Conservation (phyloP, 2,888 invertebrate species). For the Ochropleura plecta region DNA sequence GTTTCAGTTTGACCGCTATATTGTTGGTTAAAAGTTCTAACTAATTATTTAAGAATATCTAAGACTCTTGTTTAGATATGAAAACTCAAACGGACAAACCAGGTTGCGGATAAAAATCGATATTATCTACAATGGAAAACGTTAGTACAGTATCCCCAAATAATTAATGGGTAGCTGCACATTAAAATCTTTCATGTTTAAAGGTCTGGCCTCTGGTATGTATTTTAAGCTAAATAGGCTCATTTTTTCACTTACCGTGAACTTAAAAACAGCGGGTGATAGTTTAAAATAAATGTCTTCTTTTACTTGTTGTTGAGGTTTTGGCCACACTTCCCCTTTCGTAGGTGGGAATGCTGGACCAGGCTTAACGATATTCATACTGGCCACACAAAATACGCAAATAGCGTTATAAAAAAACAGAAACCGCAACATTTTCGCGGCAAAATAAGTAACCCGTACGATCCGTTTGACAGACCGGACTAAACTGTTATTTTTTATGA, state of each 20-base stretch:
- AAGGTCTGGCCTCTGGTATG: not conserved
- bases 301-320: slow-evolving; percentile 89
- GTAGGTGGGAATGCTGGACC: slow-evolving; percentile 71
- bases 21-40: not conserved
- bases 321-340: slow-evolving; percentile 93
- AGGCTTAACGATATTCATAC: slow-evolving; percentile 56
- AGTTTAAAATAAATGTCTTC: slow-evolving; percentile 84
- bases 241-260: slow-evolving; percentile 81
- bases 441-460: slow-evolving; percentile 30
- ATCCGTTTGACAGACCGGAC: slow-evolving; percentile 49
- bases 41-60: not conserved
- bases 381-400: slow-evolving; percentile 52
- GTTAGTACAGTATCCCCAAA: not conserved
- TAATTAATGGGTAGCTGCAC: not conserved
- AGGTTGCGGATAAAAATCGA: slow-evolving; percentile 59
- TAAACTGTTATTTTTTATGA: slow-evolving; percentile 42
- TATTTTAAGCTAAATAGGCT: not conserved
- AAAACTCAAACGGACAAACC: slow-evolving; percentile 26
- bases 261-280: slow-evolving; percentile 85
- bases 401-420: slow-evolving; percentile 50
- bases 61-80: not conserved
- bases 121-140: slow-evolving; percentile 61
- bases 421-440: slow-evolving; percentile 69
- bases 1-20: not conserved
- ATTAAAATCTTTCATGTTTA: not conserved